Base-by-base conservation (phyloP, 2,888 invertebrate species). In the Cabera pusaria region DNA sequence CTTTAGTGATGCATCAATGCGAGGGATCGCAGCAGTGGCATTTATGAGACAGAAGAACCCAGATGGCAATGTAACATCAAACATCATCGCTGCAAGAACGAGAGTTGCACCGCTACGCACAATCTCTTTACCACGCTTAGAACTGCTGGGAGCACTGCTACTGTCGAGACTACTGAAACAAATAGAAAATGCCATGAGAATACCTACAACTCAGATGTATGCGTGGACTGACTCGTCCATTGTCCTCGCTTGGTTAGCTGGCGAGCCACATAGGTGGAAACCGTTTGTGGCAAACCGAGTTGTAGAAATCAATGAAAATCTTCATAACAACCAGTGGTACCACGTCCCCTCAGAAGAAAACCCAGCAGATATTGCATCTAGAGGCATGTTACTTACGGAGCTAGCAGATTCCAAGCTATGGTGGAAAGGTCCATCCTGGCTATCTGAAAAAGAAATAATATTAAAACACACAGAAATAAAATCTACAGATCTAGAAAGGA, bases 221-320 rank as follows among this genome's bases (percentile, higher is more conserved):
- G 56, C 56, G 1, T 63, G 63, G 59, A 57, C 59, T 4, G 60
- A 63, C 33, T 60, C 58, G 1, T 29, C 47, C 0, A 44, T 59
- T 4, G 60, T 59, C 2, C 3, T 59, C 1, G 23, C 56, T 0
- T 63, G 59, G 60, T 9, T 60, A n/a, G 28, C 12, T 9, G 55
- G 56, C 6, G 54, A 58, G 5, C 53, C 53, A 0, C 27, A 16
- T 12, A 45, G 33, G 44, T 58, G 57, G 55, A 49, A 52, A 12
- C 22, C 44, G 2, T 64, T 57, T 25, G 54, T 61, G 0, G 43
- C 40, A 1, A 61, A 61, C 27, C 14, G 57, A 2, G 53, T 56
- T 0, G 33, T 33, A 10, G 40, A 43, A 17, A 46, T 49, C 0
- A 14, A 9, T 2, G 2, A 1, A 2, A 31, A 31, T 10, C 6